Evolutionary conservation across 2,888 invertebrate genomes (phyloP), one percentile per base, ranked within the genome.

Genomic region (Phortica magna): DNA sequence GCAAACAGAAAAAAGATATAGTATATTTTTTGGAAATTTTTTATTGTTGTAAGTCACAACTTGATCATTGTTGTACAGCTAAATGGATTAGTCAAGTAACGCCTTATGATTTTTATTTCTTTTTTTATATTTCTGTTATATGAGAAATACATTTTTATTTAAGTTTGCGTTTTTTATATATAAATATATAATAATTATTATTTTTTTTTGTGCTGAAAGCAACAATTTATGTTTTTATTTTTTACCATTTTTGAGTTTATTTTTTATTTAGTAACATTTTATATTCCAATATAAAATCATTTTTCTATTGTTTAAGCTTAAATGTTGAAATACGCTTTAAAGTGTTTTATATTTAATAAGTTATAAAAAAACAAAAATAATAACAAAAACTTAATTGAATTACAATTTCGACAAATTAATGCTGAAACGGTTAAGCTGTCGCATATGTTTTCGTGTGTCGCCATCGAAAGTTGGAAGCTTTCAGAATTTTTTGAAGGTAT

Each of bases 1-100:
- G 7, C 53, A n/a, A 14, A 59, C n/a, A n/a, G n/a, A 14, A 59
- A 17, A 17, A 17, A 17, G 17, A 9, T 19, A 61, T 7, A 61
- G 57, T 9, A 77, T 14, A 73, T 42, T 19, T 59, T 74, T 77
- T 82, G 82, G 79, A 78, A 80, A 77, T 19, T 78, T 31, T 64
- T 83, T 80, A 17, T 65, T 68, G 43, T 68, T 68, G 9, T 55
- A 71, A 71, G 70, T 71, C 70, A 71, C 70, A 71, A 71, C 14
- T 14, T 14, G n/a, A n/a, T 39, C 42, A 41, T 41, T 71, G 70
- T 71, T 71, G 19, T 48, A 71, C 55, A n/a, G 43, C 22, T 42
- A 43, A 48, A 43, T 42, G 12, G 48, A 68, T 67, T 31, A 48
- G 39, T 67, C 19, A 19, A 17, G 17, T 68, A 19, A 41, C 19